phyloP scores from a whole-genome alignment of 2,113 vertebrate genomes.

The Arenaria interpres region DNA sequence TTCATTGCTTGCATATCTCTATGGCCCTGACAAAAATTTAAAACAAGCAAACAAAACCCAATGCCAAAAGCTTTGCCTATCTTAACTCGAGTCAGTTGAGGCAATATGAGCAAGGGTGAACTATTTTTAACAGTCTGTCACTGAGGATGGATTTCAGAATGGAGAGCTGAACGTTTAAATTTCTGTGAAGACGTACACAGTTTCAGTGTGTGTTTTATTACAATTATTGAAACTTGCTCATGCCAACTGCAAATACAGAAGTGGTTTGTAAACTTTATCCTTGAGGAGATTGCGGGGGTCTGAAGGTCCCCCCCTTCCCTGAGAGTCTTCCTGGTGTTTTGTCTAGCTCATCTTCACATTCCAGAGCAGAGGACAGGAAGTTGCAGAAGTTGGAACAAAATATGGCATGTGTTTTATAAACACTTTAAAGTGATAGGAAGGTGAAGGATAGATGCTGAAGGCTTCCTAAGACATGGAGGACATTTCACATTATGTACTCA shows the following conservation, averaged over 20 bases:
- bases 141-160: neutral
- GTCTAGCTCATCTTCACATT: conserved; percentile 32
- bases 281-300: neutral
- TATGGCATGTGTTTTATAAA: neutral
- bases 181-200: neutral
- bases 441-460: neutral
- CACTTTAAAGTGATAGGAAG: neutral
- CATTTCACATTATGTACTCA: neutral
- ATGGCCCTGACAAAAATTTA: neutral
- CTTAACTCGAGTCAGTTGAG: neutral
- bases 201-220: neutral
- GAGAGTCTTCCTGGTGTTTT: conserved; percentile 9
- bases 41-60: neutral
- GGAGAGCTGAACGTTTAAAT: neutral
- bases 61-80: neutral
- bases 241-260: neutral
- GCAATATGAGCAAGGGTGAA: neutral
- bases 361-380: neutral
- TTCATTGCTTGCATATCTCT: neutral
- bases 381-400: neutral
- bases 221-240: neutral
- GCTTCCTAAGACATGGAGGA: neutral
- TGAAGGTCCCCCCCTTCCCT: neutral
- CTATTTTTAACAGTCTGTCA: neutral
- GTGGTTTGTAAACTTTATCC: neutral